These are phyloP conservation scores for Pseudomyrmex dendroicus DNA, from an alignment of 1,140 invertebrate species.

Conservation along the genomic window DNA sequence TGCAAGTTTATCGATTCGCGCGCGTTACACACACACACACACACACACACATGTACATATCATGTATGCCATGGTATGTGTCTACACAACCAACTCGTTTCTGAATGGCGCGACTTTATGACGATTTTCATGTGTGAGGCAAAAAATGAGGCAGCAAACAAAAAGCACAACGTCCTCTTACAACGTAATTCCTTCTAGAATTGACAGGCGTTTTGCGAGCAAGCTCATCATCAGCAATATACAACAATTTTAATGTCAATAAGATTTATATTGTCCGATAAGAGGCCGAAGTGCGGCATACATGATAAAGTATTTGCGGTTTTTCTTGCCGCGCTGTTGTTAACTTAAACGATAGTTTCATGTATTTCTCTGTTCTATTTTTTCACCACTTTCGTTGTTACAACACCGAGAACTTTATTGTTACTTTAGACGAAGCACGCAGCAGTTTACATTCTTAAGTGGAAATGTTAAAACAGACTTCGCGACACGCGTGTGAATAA, in stretches of 20 bases:
- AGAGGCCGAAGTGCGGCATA: not conserved
- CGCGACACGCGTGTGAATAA: not conserved
- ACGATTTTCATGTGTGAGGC: conserved; percentile 30
- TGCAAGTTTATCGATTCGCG: conserved; percentile 56
- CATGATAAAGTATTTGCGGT: conserved; percentile 22
- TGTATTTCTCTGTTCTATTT: not conserved
- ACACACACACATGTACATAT: conserved; percentile 1
- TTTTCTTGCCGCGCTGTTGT: conserved; percentile 7
- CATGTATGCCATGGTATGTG: too few relatives aligned
- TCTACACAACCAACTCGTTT: conserved; percentile 29
- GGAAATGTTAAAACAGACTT: conserved; percentile 21
- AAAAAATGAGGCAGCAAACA: not conserved
- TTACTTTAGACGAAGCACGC: not conserved
- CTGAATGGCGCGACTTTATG: conserved; percentile 44
- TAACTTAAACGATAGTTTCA: conserved; percentile 37
- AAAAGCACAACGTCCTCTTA: not conserved
- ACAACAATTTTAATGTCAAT: conserved; percentile 47
- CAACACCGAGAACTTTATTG: conserved; percentile 11
- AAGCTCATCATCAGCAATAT: conserved; percentile 12
- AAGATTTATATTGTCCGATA: conserved; percentile 40
- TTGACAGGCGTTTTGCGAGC: conserved; percentile 38
- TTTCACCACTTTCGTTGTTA: not conserved
- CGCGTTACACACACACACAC: not conserved
- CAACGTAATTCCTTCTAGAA: not conserved
- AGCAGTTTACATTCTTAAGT: conserved; percentile 1